phyloP scores from a whole-genome alignment of 2,797 vertebrate genomes.

The Acanthopagrus latus region DNA sequence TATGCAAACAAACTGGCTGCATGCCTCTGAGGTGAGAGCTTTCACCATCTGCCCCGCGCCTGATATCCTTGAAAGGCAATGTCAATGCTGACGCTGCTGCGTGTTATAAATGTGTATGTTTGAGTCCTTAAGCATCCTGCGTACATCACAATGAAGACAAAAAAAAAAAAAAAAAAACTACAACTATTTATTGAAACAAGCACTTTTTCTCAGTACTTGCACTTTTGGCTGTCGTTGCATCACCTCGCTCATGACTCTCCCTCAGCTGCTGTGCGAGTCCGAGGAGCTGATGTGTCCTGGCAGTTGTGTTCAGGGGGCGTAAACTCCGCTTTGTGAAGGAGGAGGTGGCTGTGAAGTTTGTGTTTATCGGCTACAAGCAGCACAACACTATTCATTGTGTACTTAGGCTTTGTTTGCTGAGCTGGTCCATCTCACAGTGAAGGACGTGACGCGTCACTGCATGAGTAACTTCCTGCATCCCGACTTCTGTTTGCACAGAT shows the following conservation, averaged over 20 bases:
- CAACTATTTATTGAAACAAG: background rate
- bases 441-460: slow-evolving; percentile 7
- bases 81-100: slow-evolving; percentile 21
- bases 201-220: background rate
- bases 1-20: slow-evolving; percentile 34
- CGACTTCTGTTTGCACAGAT: slow-evolving; percentile 12
- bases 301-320: background rate
- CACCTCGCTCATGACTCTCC: background rate
- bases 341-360: background rate
- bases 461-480: background rate
- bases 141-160: background rate
- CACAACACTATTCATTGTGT: background rate
- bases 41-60: slow-evolving; percentile 6
- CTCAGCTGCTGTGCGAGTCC: background rate
- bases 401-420: background rate
- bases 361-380: slow-evolving; percentile 2
- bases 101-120: background rate
- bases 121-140: background rate
- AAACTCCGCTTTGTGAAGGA: background rate
- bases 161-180: background rate
- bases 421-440: background rate
- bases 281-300: background rate
- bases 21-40: slow-evolving; percentile 27
- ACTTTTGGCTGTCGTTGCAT: background rate
- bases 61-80: slow-evolving; percentile 42